Evolutionary conservation across 2,888 invertebrate species (phyloP).

Genomic region (Drosophila anomalata): DNA sequence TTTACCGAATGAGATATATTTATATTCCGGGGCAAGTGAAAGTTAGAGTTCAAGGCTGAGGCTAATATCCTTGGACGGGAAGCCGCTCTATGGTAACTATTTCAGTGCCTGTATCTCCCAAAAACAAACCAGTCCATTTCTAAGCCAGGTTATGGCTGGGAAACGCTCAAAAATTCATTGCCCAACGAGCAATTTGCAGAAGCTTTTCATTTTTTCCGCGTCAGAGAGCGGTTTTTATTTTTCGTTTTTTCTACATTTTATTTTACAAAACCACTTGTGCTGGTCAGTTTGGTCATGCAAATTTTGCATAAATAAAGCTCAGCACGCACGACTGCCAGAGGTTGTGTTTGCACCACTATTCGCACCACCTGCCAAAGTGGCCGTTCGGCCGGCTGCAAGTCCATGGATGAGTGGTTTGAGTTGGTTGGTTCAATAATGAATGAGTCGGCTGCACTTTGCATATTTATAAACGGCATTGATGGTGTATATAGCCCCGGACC

Average conservation of each 20-base stretch:
- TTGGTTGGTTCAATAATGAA: slow-evolving; percentile 44
- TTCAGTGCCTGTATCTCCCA: slow-evolving; percentile 7
- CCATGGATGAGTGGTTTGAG: slow-evolving; percentile 31
- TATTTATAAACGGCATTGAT: slow-evolving; percentile 51
- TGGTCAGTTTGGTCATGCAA: slow-evolving; percentile 45
- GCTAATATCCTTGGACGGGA: slow-evolving; percentile 12
- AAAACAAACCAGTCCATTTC: not conserved
- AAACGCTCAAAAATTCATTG: slow-evolving; percentile 28
- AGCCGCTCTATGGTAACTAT: slow-evolving; percentile 22
- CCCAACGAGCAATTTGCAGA: slow-evolving; percentile 48
- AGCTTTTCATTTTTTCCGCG: slow-evolving; percentile 33
- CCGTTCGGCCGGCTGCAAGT: not conserved
- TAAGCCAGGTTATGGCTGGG: slow-evolving; percentile 6
- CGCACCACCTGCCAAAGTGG: slow-evolving; percentile 6
- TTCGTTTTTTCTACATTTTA: slow-evolving; percentile 17
- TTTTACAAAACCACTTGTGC: slow-evolving; percentile 44
- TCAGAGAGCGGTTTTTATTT: slow-evolving; percentile 3
- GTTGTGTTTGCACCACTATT: slow-evolving; percentile 9
- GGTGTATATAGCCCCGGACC: not conserved
- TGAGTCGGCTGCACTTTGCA: slow-evolving; percentile 43
- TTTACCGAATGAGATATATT: slow-evolving; percentile 14
- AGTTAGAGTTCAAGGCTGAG: slow-evolving; percentile 38
- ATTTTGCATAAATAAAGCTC: slow-evolving; percentile 53
- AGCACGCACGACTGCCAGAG: slow-evolving; percentile 35
- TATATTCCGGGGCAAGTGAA: slow-evolving; percentile 10